phyloP scores from a whole-genome alignment of 53 echinoderm and acorn worm species.

The Holothuria leucospilota region DNA sequence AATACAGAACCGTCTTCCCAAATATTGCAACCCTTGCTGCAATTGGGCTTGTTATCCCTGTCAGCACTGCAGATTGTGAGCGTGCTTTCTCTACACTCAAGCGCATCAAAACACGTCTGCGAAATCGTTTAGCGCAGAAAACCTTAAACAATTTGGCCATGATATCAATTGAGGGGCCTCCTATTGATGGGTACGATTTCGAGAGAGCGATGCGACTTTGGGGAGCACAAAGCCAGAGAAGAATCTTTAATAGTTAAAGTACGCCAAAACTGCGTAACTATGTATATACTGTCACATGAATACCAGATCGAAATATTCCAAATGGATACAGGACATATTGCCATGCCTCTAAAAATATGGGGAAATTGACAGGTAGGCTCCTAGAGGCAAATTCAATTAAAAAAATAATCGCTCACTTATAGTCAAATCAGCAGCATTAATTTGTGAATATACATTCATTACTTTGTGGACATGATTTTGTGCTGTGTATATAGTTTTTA shows the following conservation, averaged over 20 bases:
- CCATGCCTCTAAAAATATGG: no score
- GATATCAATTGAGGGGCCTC: slow-evolving; percentile 8
- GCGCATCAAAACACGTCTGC: slow-evolving; percentile 2
- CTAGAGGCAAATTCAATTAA: no score
- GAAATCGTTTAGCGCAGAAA: slow-evolving; percentile 1
- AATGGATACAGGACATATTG: no score
- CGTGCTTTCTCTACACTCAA: slow-evolving; percentile 1
- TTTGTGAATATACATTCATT: no score
- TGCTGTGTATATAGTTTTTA: no score
- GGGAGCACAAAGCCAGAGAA: slow-evolving; percentile 17
- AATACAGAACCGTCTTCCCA: not conserved
- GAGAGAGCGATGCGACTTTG: slow-evolving; percentile 10
- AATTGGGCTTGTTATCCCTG: slow-evolving; percentile 33
- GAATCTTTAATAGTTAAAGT: not conserved
- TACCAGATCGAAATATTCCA: no score
- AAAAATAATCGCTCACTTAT: no score
- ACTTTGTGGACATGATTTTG: no score
- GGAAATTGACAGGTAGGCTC: no score
- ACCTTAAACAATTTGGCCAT: not conserved
- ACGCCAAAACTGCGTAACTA: no score
- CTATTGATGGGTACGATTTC: slow-evolving; percentile 13
- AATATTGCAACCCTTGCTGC: slow-evolving; percentile 1
- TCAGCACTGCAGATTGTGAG: slow-evolving; percentile 6
- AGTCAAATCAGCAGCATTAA: no score
- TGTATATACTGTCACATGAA: no score